Conservation (phyloP, 92 coral and sea anemone species). For the Zoanthus gigantus region DNA sequence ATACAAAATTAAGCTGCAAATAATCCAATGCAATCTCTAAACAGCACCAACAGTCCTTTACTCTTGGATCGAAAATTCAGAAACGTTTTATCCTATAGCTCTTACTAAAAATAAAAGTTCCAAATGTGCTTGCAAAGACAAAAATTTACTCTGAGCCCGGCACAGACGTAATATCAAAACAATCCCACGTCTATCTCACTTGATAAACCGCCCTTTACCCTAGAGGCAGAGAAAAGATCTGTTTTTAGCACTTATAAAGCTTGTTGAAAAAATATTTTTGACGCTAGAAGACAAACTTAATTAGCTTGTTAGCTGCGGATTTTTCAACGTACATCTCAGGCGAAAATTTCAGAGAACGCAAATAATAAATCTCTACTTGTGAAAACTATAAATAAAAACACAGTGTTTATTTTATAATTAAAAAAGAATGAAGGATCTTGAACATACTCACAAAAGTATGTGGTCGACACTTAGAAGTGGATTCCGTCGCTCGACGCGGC, state of each 20-base stretch:
- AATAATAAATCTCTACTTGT: not conserved
- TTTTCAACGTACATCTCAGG: not conserved
- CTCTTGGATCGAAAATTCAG: no score
- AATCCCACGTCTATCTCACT: not conserved
- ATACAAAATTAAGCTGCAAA: not conserved
- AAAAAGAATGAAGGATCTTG: not conserved
- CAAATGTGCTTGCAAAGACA: not conserved
- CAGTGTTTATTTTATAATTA: not conserved
- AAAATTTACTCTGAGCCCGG: not conserved
- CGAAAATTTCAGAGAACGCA: not conserved
- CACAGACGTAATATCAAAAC: not conserved
- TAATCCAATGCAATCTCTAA: not conserved
- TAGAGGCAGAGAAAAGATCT: not conserved
- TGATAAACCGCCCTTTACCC: slow-evolving; percentile 7
- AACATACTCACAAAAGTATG: not conserved
- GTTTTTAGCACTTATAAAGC: not conserved
- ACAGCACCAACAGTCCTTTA: not conserved
- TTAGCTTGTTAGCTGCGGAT: not conserved
- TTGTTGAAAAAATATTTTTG: not conserved
- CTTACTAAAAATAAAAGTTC: not conserved
- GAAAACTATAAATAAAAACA: not conserved
- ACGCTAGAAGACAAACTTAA: not conserved
- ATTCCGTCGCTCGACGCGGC: no score
- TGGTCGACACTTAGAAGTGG: not conserved
- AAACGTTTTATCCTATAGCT: no score